Evolutionary conservation across 2,797 vertebrate species (phyloP).

Genomic region (Apogon hyalosoma): DNA sequence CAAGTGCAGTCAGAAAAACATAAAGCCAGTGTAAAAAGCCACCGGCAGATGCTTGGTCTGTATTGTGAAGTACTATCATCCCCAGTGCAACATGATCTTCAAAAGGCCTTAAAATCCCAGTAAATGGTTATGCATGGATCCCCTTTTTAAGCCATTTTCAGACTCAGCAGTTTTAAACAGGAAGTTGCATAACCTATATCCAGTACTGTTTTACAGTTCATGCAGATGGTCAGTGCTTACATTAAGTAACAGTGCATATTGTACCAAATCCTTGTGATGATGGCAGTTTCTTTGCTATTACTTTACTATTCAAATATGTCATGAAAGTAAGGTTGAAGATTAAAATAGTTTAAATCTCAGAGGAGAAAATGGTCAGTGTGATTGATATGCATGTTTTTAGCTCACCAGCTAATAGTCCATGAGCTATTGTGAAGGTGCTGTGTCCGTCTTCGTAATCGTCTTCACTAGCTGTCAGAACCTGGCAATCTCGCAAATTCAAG

Average conservation of each 20-base stretch:
- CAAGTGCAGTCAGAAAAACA: too few relatives aligned
- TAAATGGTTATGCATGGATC: neutral
- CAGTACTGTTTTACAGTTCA: slow-evolving; percentile 21
- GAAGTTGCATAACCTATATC: slow-evolving; percentile 62
- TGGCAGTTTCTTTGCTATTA: neutral
- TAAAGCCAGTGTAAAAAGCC: too few relatives aligned
- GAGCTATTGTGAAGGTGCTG: too few relatives aligned
- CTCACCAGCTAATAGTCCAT: too few relatives aligned
- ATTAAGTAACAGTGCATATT: neutral
- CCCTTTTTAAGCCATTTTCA: neutral
- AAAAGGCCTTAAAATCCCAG: too few relatives aligned
- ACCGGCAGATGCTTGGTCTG: too few relatives aligned
- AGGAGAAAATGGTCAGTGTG: neutral
- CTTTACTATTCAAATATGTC: neutral
- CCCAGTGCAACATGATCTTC: too few relatives aligned
- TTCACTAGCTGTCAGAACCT: too few relatives aligned
- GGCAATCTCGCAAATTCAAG: too few relatives aligned
- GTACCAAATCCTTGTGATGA: neutral
- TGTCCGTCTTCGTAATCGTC: too few relatives aligned
- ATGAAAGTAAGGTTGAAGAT: neutral
- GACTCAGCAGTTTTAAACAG: slow-evolving; percentile 50
- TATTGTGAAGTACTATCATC: too few relatives aligned
- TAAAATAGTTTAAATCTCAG: neutral
- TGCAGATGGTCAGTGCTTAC: neutral
- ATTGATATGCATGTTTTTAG: too few relatives aligned